These are phyloP conservation scores for Vanessa atalanta DNA, from an alignment of 1,140 invertebrate genomes.

Conservation along the genomic window DNA sequence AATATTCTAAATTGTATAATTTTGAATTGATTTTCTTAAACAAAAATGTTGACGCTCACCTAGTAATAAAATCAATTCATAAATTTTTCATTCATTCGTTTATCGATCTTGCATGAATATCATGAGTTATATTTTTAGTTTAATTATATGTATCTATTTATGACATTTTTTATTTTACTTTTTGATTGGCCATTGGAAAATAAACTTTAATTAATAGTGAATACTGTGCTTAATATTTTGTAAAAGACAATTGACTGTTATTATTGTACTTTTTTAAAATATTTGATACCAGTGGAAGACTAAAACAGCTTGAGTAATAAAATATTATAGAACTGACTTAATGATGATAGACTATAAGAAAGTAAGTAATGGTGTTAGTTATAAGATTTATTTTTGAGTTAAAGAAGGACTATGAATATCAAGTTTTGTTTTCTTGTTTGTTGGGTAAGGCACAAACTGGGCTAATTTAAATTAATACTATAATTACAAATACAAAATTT, in stretches of 20 bases:
- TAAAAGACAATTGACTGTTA: slow-evolving; percentile 17
- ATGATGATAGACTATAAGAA: slow-evolving; percentile 64
- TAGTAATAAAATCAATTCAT: too few relatives aligned
- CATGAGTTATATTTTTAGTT: not conserved
- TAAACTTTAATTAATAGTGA: not conserved
- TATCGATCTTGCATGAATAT: not conserved
- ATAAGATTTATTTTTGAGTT: slow-evolving; percentile 37
- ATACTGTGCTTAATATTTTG: slow-evolving; percentile 6
- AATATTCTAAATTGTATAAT: not conserved
- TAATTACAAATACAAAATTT: not conserved
- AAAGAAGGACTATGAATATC: slow-evolving; percentile 33
- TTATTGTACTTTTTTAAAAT: slow-evolving; percentile 13
- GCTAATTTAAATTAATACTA: not conserved
- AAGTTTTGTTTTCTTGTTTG: slow-evolving; percentile 14
- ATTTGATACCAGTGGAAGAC: slow-evolving; percentile 30
- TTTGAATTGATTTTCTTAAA: not conserved
- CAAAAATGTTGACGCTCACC: not conserved
- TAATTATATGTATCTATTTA: slow-evolving; percentile 1
- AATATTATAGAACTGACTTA: slow-evolving; percentile 68
- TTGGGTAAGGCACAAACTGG: slow-evolving; percentile 13
- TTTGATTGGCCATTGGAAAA: not conserved
- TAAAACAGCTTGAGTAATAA: slow-evolving; percentile 43
- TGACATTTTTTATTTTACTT: not conserved
- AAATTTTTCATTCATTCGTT: not conserved
- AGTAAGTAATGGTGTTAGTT: slow-evolving; percentile 51